A percentile compares a stretch with the other conserved stretches of the same genome.
Evolutionary conservation across 2,797 vertebrate genomes (phyloP).

Genomic region (Hyperoplus immaculatus): DNA sequence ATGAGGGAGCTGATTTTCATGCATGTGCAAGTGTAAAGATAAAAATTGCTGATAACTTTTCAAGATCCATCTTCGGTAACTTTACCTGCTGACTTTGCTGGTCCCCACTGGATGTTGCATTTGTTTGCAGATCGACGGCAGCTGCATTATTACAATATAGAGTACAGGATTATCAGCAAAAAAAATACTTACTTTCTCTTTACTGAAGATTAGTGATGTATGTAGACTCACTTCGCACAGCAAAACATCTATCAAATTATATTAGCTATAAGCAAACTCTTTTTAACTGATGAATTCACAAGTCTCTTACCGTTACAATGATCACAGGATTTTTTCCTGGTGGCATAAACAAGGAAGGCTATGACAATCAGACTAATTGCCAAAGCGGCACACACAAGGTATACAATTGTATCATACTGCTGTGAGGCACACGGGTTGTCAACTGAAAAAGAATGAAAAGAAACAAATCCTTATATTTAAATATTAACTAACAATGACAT

Average conservation of each 20-base stretch:
- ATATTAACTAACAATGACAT: too few species aligned
- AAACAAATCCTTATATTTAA: background rate
- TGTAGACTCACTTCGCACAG: background rate
- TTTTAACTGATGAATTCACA: background rate
- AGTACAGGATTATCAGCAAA: background rate
- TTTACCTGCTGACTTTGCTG: conserved; percentile 23
- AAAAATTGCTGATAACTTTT: too few species aligned
- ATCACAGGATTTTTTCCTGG: conserved; percentile 10
- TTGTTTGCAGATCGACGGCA: background rate
- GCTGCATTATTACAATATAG: background rate
- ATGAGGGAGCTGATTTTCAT: background rate
- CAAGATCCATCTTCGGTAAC: too few species aligned
- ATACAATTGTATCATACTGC: background rate
- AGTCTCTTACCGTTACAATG: conserved; percentile 15
- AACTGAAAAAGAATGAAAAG: background rate
- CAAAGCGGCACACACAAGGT: background rate
- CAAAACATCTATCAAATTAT: background rate
- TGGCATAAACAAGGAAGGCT: conserved; percentile 1
- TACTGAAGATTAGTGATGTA: background rate
- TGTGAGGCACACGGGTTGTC: background rate
- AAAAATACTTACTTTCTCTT: background rate
- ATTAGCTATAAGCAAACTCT: too few species aligned
- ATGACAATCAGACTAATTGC: conserved; percentile 2
- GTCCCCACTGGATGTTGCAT: fast-evolving
- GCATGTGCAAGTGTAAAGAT: background rate